These are phyloP conservation scores for Bradypodion pumilum DNA, from an alignment of 2,797 vertebrate genomes.

Conservation along the genomic window DNA sequence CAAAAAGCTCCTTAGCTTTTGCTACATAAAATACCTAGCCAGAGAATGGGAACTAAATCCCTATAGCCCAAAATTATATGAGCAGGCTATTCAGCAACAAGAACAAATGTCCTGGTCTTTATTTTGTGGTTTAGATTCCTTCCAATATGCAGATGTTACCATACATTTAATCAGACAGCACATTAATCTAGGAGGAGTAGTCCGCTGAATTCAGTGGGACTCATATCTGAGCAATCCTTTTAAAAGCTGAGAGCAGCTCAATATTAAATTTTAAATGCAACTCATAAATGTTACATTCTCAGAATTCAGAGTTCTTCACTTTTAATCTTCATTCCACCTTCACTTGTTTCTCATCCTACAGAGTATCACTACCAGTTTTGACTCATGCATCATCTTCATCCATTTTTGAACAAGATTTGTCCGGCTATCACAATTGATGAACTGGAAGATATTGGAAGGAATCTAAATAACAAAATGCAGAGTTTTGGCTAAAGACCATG, in stretches of 20 bases:
- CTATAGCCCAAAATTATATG: background rate
- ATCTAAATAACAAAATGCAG: no score
- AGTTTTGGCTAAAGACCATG: no score
- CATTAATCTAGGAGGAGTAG: no score
- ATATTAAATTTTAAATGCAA: background rate
- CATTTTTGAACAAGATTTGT: background rate
- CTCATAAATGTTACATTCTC: background rate
- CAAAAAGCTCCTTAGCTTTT: background rate
- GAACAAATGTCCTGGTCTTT: no score
- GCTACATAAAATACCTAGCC: background rate
- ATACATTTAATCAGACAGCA: no score
- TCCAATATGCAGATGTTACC: no score
- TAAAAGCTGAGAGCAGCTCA: background rate
- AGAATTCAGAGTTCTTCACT: no score
- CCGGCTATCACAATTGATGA: background rate
- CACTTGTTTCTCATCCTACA: background rate
- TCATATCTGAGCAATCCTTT: background rate
- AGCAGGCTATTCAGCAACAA: no score
- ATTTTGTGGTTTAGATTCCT: no score
- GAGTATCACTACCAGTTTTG: background rate
- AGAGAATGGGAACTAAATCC: background rate
- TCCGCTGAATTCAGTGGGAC: no score
- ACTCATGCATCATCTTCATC: background rate
- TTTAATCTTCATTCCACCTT: background rate
- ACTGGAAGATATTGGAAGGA: no score